Conservation (phyloP, 2,113 vertebrate species). For the Microtus montanus region DNA sequence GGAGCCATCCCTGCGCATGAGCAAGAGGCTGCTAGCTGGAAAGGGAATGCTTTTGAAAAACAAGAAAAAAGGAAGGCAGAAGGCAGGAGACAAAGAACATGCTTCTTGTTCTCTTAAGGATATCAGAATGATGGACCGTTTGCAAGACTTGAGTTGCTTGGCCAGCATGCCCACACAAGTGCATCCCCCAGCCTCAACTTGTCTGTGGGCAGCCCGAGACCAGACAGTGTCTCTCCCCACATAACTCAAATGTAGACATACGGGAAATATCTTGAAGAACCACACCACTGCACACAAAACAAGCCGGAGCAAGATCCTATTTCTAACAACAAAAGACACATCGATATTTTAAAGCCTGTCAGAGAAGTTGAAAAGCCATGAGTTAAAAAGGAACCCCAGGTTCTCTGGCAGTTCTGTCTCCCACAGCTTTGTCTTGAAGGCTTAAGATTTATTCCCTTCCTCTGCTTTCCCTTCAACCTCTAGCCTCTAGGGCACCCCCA, state of each 20-base stretch:
- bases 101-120: neutral
- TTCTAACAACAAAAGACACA: neutral
- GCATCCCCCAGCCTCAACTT: slow-evolving; percentile 75
- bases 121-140: neutral
- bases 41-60: neutral
- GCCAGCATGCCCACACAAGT: slow-evolving; percentile 32
- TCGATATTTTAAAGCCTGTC: neutral
- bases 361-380: slow-evolving; percentile 37
- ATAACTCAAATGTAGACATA: neutral
- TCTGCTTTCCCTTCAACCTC: neutral
- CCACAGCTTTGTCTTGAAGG: neutral
- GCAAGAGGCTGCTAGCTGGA: neutral
- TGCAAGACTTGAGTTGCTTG: neutral
- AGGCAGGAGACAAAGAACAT: no score
- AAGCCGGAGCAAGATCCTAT: slow-evolving; percentile 74
- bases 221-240: slow-evolving; percentile 69
- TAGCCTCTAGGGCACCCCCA: neutral
- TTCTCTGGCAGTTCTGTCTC: slow-evolving; percentile 42
- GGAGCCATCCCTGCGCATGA: neutral
- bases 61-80: neutral
- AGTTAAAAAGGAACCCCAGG: slow-evolving; percentile 31
- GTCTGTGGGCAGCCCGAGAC: slow-evolving; percentile 70
- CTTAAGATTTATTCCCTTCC: neutral
- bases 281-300: slow-evolving; percentile 67
- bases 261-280: slow-evolving; percentile 68